These are phyloP conservation scores for Periophthalmus magnuspinnatus DNA, from an alignment of 2,797 vertebrate genomes.

Conservation along the genomic window DNA sequence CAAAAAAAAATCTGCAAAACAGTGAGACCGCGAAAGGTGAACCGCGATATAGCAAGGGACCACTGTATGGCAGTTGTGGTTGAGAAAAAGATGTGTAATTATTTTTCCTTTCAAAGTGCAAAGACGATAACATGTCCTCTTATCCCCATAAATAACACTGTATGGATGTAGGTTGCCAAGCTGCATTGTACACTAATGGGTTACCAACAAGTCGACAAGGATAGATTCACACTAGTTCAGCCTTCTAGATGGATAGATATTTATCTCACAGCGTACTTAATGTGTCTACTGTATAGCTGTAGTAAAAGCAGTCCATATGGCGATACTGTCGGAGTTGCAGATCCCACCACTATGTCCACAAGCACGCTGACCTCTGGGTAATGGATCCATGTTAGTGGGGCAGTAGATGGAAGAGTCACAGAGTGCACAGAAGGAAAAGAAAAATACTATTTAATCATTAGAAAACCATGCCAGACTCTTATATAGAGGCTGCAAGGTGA, in stretches of 20 bases:
- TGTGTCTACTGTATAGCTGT: slow-evolving; percentile 12
- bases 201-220: neutral
- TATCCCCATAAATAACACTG: neutral
- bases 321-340: slow-evolving; percentile 45
- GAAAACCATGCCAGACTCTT: neutral
- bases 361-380: slow-evolving; percentile 50
- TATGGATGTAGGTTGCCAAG: neutral
- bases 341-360: slow-evolving; percentile 45
- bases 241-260: neutral
- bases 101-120: neutral
- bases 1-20: no score
- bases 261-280: neutral
- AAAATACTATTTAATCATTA: neutral
- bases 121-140: neutral
- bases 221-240: neutral
- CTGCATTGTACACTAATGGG: neutral
- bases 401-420: slow-evolving; percentile 6
- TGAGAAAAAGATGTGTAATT: no score
- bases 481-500: slow-evolving; percentile 12
- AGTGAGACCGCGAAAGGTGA: no score
- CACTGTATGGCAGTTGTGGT: no score
- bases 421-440: neutral
- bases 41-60: no score
- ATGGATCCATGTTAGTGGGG: slow-evolving; percentile 51
- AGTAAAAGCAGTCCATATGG: slow-evolving; percentile 37